Evolutionary conservation across 2,888 invertebrate species (phyloP).

Genomic region (Blastobasis lacticolella): DNA sequence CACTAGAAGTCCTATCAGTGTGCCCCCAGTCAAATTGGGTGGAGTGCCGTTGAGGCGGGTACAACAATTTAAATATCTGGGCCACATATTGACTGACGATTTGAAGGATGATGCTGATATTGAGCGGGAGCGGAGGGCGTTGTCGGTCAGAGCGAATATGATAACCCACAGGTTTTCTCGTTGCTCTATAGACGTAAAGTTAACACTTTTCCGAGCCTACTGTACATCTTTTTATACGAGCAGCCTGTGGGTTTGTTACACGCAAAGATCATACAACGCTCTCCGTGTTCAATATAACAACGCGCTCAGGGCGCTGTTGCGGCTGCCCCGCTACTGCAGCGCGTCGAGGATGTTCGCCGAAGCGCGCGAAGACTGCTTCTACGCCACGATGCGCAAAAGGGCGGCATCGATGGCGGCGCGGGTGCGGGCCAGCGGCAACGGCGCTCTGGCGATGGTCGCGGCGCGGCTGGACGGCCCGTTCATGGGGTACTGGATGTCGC

Average conservation of each 20-base stretch:
- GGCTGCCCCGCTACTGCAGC: neutral
- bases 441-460: too few species aligned
- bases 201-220: neutral
- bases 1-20: neutral
- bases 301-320: neutral
- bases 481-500: too few species aligned
- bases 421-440: too few species aligned
- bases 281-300: neutral
- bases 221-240: neutral
- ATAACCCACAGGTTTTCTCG: neutral
- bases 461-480: too few species aligned
- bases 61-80: too few species aligned
- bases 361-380: neutral
- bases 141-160: neutral
- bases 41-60: neutral
- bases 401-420: too few species aligned
- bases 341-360: neutral
- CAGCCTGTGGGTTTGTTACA: neutral
- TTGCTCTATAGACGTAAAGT: neutral
- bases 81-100: too few species aligned
- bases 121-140: neutral
- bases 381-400: neutral
- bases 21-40: neutral
- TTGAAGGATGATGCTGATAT: neutral
- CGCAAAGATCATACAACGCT: neutral